Evolutionary conservation across 2,888 invertebrate genomes (phyloP), one percentile per base, ranked within the genome.

Genomic region (Mallateleia sp.): DNA sequence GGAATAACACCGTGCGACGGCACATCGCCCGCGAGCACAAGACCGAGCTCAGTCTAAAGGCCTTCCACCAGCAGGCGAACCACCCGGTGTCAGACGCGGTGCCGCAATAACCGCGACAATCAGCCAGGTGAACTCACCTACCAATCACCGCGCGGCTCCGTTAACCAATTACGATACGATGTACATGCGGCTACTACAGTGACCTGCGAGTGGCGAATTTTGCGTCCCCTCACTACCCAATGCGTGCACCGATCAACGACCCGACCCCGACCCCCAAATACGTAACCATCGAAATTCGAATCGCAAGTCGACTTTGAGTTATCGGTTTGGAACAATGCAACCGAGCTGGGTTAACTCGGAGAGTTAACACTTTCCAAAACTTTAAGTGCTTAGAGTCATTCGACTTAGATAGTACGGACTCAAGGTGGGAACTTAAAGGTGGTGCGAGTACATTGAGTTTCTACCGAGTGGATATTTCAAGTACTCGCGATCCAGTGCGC

Each of bases 21-120:
- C 98, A 98, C 95, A 98, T 98, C 95, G 98, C 98, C 38, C 97
- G 98, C 91, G 98, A 98, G 95, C 98, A 98, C 93, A 98, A 98
- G 95, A 97, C 97, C 92, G 97, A 96, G 94, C 95, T 96, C 89
- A 97, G 96, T 94, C 96, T 97, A 93, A 97, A 97, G 92, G 96
- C 96, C 89, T 97, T 96, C 93, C 96, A 96, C 93, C 96, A 96
- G 93, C 96, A 96, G 72, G 90, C 93, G 64, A 94, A 93, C 77
- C 94, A 94, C 79, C 91, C 94, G 88, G 93, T 94, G 18, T 89
- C 93, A 77, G 94, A 94, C 87, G 88, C 92, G 52, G 92, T 94
- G 88, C 93, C 93, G 67, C 93, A 94, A 92, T 94, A 94, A 92
- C 81, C 71, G 45, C 42, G 50, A 18, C 18, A 14, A 2, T 18